Evolutionary conservation across 2,888 invertebrate species (phyloP).

Genomic region (Gari tellinella): DNA sequence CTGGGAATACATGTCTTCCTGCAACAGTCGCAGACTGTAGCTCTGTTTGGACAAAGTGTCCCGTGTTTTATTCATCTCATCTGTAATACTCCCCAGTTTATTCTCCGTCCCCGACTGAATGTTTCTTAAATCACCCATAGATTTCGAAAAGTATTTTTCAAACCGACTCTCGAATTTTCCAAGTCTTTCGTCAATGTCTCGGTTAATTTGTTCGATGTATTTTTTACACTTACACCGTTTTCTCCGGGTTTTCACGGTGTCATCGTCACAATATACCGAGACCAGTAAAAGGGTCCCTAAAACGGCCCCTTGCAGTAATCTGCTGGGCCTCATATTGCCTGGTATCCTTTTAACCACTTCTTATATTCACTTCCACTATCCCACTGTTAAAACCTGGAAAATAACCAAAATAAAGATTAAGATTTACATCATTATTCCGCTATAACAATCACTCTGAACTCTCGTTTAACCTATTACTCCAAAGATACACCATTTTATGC

Average conservation of each 20-base stretch:
- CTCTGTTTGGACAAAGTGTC: constrained; percentile 58
- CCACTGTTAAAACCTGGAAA: no score
- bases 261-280: no score
- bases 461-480: no score
- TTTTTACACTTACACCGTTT: constrained; percentile 48
- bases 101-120: constrained; percentile 27
- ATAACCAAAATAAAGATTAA: no score
- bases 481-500: no score
- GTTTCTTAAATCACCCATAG: constrained; percentile 10
- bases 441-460: no score
- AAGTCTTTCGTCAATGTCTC: constrained; percentile 48
- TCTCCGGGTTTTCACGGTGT: constrained; percentile 11
- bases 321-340: no score
- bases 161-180: constrained; percentile 48
- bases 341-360: no score
- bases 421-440: no score
- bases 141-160: constrained; percentile 9
- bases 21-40: constrained; percentile 52
- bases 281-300: no score
- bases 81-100: constrained; percentile 46
- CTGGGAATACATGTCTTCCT: constrained; percentile 57
- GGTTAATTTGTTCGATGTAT: constrained; percentile 52
- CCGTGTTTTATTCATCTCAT: constrained; percentile 53
- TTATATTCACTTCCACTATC: no score
- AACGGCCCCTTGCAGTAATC: no score